Percentiles rank a stretch among this genome's conserved stretches.
phyloP scores from a whole-genome alignment of 2,797 vertebrate species.

The Eulemur rubriventer region DNA sequence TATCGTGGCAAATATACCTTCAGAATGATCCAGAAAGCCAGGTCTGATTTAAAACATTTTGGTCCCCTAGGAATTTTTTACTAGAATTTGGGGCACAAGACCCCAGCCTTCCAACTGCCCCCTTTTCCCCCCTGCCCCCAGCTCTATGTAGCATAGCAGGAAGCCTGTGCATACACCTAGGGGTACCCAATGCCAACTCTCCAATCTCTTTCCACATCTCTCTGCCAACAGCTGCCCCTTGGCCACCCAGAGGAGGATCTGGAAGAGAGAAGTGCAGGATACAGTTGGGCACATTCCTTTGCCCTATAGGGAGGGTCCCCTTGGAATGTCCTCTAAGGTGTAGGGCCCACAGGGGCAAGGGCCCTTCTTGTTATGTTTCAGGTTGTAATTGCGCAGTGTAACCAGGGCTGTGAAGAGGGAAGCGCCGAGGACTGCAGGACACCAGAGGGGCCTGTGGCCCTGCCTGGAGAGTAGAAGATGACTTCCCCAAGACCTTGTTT shows the following conservation, averaged over 20 bases:
- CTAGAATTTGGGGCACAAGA: neutral
- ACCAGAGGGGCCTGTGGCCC: neutral
- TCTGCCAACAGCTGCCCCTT: neutral
- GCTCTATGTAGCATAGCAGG: neutral
- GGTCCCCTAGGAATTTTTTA: neutral
- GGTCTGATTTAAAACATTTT: neutral
- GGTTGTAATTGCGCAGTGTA: neutral
- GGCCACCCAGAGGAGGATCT: neutral
- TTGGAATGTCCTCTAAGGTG: neutral
- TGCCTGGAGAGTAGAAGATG: neutral
- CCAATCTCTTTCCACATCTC: neutral
- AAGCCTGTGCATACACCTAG: neutral
- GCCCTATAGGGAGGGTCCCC: neutral
- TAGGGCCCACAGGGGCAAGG: neutral
- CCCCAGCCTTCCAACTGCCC: neutral
- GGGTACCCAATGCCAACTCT: accelerated
- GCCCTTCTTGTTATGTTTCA: neutral
- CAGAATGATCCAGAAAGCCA: neutral
- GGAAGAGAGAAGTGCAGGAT: neutral
- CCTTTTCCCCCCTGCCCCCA: neutral
- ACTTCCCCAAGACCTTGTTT: neutral
- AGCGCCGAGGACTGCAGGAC: neutral
- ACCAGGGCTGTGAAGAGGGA: neutral
- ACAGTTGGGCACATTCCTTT: neutral
- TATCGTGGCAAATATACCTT: neutral